Conservation (phyloP, 64 coral and sea anemone species). For the Montipora efflorescens region DNA sequence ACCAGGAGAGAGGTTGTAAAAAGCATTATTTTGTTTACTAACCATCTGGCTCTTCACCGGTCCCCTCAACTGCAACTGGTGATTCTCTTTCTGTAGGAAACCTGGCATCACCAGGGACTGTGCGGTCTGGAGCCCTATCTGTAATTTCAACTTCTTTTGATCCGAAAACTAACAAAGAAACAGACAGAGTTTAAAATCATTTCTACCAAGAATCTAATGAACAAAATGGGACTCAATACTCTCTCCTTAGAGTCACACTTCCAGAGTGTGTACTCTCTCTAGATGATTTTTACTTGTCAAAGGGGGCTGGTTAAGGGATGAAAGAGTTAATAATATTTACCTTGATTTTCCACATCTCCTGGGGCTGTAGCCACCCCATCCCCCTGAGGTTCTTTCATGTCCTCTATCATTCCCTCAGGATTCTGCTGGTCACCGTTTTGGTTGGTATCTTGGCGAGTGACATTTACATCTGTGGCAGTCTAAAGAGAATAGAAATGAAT, state of each 20-base stretch:
- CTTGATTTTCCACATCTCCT: slow-evolving; percentile 3
- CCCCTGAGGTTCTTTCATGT: slow-evolving; percentile 25
- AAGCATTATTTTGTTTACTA: not conserved
- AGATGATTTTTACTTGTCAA: too few relatives aligned
- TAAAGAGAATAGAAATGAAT: not conserved
- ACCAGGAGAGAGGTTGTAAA: not conserved
- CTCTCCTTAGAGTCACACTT: too few relatives aligned
- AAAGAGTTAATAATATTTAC: not conserved
- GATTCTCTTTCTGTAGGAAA: slow-evolving; percentile 46
- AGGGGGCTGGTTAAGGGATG: too few relatives aligned
- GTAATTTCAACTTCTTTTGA: slow-evolving; percentile 6
- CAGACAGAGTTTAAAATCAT: not conserved
- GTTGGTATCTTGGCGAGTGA: not conserved
- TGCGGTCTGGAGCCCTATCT: slow-evolving; percentile 9
- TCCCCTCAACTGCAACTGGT: not conserved
- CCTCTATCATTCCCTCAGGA: slow-evolving; percentile 42
- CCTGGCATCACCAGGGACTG: slow-evolving; percentile 43
- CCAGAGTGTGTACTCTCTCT: too few relatives aligned
- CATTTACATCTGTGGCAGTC: slow-evolving; percentile 30
- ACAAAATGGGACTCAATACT: not conserved
- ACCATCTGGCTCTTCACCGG: slow-evolving; percentile 32
- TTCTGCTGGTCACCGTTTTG: not conserved
- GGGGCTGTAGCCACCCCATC: not conserved
- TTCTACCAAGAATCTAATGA: not conserved
- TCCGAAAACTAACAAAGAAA: not conserved